Evolutionary conservation across 2,797 vertebrate genomes (phyloP).

Genomic region (Sebastes alutus): DNA sequence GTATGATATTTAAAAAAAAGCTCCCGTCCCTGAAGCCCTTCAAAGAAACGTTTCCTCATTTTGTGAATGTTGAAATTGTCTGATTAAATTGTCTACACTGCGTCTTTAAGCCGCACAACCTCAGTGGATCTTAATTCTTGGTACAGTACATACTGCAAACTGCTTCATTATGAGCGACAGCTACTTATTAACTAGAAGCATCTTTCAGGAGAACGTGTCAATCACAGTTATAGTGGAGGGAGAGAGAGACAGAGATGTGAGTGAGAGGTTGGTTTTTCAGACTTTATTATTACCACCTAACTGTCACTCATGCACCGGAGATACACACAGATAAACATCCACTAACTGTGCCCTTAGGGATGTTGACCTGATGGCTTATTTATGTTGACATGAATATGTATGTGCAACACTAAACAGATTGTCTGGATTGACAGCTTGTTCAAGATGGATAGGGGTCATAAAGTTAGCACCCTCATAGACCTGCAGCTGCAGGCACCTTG

Average conservation of each 20-base stretch:
- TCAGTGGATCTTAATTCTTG: conserved; percentile 27
- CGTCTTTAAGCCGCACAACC: conserved; percentile 39
- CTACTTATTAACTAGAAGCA: conserved; percentile 52
- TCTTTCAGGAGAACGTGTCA: conserved; percentile 54
- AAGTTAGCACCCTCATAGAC: background rate
- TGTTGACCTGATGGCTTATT: conserved; percentile 40
- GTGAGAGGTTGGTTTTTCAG: conserved; percentile 27
- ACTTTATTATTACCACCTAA: conserved; percentile 35
- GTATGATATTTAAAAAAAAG: background rate
- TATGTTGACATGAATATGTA: conserved; percentile 40
- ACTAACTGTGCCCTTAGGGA: conserved; percentile 25
- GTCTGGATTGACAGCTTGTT: conserved; percentile 2
- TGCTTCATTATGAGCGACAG: conserved; percentile 47
- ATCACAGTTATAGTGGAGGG: conserved; percentile 33
- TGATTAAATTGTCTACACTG: conserved; percentile 42
- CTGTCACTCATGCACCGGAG: conserved; percentile 35
- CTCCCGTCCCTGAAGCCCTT: background rate
- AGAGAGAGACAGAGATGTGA: conserved; percentile 19
- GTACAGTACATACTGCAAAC: conserved; percentile 1
- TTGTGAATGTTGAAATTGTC: conserved; percentile 9
- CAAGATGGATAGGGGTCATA: background rate
- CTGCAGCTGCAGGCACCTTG: background rate
- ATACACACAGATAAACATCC: conserved; percentile 35
- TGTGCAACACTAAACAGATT: conserved; percentile 15
- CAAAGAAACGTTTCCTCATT: conserved; percentile 19